These are phyloP conservation scores for Megaustenia siamemsis DNA, from an alignment of 2,888 invertebrate species.

Conservation along the genomic window DNA sequence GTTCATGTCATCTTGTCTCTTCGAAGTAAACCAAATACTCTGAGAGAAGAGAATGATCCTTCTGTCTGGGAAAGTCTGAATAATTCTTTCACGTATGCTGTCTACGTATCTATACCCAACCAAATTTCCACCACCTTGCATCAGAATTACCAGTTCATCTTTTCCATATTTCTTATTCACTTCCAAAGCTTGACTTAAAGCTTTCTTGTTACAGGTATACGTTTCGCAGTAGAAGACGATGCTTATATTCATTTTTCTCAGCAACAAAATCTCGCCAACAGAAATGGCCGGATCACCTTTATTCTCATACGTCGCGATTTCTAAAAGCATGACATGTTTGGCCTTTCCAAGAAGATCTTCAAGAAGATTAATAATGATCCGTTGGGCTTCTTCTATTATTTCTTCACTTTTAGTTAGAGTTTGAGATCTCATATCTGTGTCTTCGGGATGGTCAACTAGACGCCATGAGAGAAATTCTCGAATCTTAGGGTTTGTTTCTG, in stretches of 20 bases:
- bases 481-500: not conserved
- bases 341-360: not conserved
- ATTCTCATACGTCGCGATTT: conserved; percentile 58
- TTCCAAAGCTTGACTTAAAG: conserved; percentile 20
- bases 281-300: conserved; percentile 62
- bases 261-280: conserved; percentile 55
- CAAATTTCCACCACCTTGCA: conserved; percentile 63
- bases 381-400: conserved; percentile 54
- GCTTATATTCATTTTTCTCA: conserved; percentile 49
- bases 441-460: conserved; percentile 51
- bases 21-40: conserved; percentile 43
- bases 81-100: conserved; percentile 10
- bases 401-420: conserved; percentile 48
- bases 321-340: conserved; percentile 58
- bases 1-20: not conserved
- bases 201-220: not conserved
- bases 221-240: conserved; percentile 37
- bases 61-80: conserved; percentile 44
- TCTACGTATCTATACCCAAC: conserved; percentile 49
- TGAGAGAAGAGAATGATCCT: conserved; percentile 54
- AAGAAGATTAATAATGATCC: conserved; percentile 31
- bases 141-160: conserved; percentile 56
- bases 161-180: conserved; percentile 11
- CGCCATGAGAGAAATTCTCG: conserved; percentile 40
- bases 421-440: conserved; percentile 29